Base-by-base conservation (phyloP, 2,113 vertebrate genomes). In the Paratilapia polleni region DNA sequence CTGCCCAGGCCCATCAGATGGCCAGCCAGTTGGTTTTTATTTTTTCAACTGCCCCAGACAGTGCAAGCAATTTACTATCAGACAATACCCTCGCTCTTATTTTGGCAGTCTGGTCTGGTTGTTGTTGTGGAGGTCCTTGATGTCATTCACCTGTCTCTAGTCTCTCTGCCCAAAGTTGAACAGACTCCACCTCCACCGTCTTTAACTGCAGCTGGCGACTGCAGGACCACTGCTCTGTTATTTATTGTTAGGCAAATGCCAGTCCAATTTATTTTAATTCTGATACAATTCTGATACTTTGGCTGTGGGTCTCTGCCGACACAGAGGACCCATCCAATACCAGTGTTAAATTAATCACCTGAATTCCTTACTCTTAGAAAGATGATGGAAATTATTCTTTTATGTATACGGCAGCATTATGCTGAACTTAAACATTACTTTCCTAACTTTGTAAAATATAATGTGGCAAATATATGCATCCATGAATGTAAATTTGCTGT, bases 11-110 rank as follows among this genome's bases (percentile, higher is more conserved):
- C 10, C 20, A 73, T 54, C 28, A 26, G 47, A 8, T 52, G 9
- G 2, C 17, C 28, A n/a, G 52, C 66, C 24, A 73, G 13, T 0
- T 3, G 31, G 20, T n/a, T 49, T n/a, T 47, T 52, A n/a, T 31
- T 73, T 73, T 52, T n/a, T 73, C 31, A 3, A 8, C 47, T 20
- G 43, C 43, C 10, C 3, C 66, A 70, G 47, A 73, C 47, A 54
- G 26, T 20, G 66, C 66, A 49, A 8, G 49, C 41, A 70, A 3
- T 31, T 52, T 31, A 52, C 43, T 31, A 43, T 73, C 17, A 4
- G 66, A 20, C 43, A 52, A 31, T n/a, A 43, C 2, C 26, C 47
- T 54, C 11, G 28, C 68, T 28, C 11, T 52, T 43, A 52, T 31
- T 73, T 52, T 52, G 26, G 24, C 0, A 0, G 26, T 52, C 24